A percentile compares a stretch with the other conserved stretches of the same genome.
These are phyloP conservation scores for Graptemys geographica DNA, from an alignment of 2,797 vertebrate genomes.

Conservation along the genomic window DNA sequence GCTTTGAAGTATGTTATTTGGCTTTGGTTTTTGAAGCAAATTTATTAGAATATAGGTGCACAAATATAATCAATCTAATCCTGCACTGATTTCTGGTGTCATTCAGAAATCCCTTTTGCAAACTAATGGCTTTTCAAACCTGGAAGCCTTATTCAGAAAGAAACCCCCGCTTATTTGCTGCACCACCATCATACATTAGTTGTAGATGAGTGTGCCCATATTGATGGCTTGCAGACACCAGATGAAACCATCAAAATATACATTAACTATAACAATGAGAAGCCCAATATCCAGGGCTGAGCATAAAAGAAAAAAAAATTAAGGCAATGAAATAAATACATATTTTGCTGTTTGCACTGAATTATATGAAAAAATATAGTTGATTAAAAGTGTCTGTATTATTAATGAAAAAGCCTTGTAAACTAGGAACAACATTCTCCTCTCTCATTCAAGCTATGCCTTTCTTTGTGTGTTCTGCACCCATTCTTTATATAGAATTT, in stretches of 20 bases:
- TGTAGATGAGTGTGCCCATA: background rate
- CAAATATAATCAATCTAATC: background rate
- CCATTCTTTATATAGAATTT: background rate
- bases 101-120: background rate
- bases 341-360: background rate
- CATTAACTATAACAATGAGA: background rate
- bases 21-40: background rate
- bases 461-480: background rate
- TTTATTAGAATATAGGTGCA: background rate
- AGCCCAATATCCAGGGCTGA: background rate
- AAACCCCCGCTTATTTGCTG: background rate
- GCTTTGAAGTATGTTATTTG: background rate
- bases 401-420: background rate
- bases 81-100: background rate
- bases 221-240: background rate
- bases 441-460: accelerated
- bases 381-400: background rate
- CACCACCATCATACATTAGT: background rate
- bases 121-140: background rate
- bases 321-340: background rate
- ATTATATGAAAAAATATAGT: background rate
- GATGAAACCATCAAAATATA: background rate
- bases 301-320: background rate
- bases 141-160: background rate
- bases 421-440: accelerated